phyloP scores from a whole-genome alignment of 1,140 invertebrate species.

The Ruditapes philippinarum region DNA sequence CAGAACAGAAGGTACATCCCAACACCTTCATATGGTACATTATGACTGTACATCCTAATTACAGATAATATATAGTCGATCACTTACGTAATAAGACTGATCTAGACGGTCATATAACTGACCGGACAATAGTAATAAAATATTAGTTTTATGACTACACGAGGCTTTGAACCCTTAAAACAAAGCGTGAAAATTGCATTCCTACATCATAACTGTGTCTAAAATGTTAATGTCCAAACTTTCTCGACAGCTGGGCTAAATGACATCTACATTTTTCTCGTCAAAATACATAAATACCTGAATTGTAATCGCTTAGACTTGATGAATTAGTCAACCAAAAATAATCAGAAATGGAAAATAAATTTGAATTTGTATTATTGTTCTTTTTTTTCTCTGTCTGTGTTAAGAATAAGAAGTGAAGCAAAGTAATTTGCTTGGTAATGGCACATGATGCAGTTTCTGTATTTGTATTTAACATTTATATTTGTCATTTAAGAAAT shows the following conservation, averaged over 20 bases:
- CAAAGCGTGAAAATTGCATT: slow-evolving; percentile 54
- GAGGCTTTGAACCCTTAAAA: slow-evolving; percentile 47
- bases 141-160: background rate
- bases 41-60: background rate
- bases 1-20: background rate
- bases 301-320: too few relatives aligned
- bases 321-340: background rate
- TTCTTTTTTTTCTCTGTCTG: too few relatives aligned
- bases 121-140: slow-evolving; percentile 17
- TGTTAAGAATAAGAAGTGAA: too few relatives aligned
- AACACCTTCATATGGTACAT: background rate
- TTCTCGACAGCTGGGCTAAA: background rate
- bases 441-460: too few relatives aligned
- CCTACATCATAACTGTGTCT: slow-evolving; percentile 28
- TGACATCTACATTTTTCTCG: background rate
- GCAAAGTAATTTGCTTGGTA: too few relatives aligned
- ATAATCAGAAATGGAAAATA: too few relatives aligned
- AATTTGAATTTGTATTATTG: too few relatives aligned
- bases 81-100: slow-evolving; percentile 55
- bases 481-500: too few relatives aligned
- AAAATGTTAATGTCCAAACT: slow-evolving; percentile 4
- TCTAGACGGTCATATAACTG: background rate
- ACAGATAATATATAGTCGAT: slow-evolving; percentile 34
- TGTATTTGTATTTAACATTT: too few relatives aligned
- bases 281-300: too few relatives aligned